phyloP scores from a whole-genome alignment of 2,888 invertebrate genomes.

The Agrotis puta region DNA sequence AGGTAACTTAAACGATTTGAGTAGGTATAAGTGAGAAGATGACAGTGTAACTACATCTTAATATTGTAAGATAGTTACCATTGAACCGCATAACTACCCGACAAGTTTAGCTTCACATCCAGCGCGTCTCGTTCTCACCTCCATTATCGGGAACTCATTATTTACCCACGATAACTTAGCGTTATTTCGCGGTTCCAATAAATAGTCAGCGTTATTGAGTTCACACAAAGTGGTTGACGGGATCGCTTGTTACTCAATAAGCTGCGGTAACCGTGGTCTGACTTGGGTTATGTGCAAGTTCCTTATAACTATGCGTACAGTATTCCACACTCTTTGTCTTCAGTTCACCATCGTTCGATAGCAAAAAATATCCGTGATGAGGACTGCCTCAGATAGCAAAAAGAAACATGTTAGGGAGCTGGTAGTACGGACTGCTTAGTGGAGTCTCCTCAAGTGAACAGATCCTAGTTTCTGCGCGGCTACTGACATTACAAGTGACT shows the following conservation, averaged over 20 bases:
- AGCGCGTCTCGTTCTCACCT: constrained; percentile 11
- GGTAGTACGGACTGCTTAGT: background rate
- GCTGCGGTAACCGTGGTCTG: background rate
- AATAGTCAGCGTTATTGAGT: constrained; percentile 19
- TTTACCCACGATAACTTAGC: constrained; percentile 20
- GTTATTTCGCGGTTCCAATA: background rate
- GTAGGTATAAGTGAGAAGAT: too few relatives aligned
- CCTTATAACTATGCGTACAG: background rate
- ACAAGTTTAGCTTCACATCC: constrained; percentile 31
- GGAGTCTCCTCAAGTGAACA: background rate
- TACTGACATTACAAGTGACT: background rate
- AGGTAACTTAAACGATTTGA: too few relatives aligned
- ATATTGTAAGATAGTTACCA: background rate
- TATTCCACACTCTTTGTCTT: too few relatives aligned
- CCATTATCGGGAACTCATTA: constrained; percentile 34
- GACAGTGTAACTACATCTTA: background rate
- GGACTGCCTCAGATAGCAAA: background rate
- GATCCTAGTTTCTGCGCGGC: background rate
- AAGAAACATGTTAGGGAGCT: background rate
- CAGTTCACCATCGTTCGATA: background rate
- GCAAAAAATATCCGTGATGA: background rate
- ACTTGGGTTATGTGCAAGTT: background rate
- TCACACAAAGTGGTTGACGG: constrained; percentile 5
- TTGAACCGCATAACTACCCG: constrained; percentile 13
- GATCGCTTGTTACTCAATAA: background rate